Evolutionary conservation across 2,888 invertebrate genomes (phyloP).

Genomic region (Molanna angustata): DNA sequence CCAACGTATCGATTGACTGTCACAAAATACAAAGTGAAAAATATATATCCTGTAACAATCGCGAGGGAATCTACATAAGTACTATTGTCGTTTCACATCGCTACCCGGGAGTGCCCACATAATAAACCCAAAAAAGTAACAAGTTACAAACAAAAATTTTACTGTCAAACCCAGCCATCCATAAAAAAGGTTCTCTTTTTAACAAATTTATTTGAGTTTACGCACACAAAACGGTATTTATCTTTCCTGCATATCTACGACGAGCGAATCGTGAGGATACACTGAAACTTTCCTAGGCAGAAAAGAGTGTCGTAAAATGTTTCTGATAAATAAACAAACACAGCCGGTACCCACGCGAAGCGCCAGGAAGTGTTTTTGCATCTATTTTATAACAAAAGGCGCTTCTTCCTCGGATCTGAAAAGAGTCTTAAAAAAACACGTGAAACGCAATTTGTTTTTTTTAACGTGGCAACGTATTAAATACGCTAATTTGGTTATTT

Average conservation of each 20-base stretch:
- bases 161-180: slow-evolving; percentile 4
- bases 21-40: too few relatives aligned
- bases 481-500: too few relatives aligned
- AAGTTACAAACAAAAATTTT: slow-evolving; percentile 5
- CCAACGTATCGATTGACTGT: too few relatives aligned
- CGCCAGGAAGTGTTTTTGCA: slow-evolving; percentile 30
- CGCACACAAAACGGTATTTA: slow-evolving; percentile 26
- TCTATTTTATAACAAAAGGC: slow-evolving; percentile 29
- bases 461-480: too few relatives aligned
- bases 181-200: slow-evolving; percentile 5
- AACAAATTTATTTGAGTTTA: slow-evolving; percentile 17
- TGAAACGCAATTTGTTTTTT: too few relatives aligned
- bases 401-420: slow-evolving; percentile 18
- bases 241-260: slow-evolving; percentile 11
- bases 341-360: slow-evolving; percentile 23
- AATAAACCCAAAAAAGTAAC: too few relatives aligned
- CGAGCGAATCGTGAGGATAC: slow-evolving; percentile 7
- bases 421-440: slow-evolving; percentile 21
- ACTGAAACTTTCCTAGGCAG: slow-evolving; percentile 18
- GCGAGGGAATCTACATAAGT: too few relatives aligned
- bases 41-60: too few relatives aligned
- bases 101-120: too few relatives aligned
- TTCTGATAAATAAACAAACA: slow-evolving; percentile 31
- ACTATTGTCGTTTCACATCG: too few relatives aligned
- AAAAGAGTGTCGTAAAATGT: slow-evolving; percentile 22